Evolutionary conservation across 2,797 vertebrate species (phyloP), one percentile per base, ranked within the genome.

Genomic region (Melanotaenia nigrans): DNA sequence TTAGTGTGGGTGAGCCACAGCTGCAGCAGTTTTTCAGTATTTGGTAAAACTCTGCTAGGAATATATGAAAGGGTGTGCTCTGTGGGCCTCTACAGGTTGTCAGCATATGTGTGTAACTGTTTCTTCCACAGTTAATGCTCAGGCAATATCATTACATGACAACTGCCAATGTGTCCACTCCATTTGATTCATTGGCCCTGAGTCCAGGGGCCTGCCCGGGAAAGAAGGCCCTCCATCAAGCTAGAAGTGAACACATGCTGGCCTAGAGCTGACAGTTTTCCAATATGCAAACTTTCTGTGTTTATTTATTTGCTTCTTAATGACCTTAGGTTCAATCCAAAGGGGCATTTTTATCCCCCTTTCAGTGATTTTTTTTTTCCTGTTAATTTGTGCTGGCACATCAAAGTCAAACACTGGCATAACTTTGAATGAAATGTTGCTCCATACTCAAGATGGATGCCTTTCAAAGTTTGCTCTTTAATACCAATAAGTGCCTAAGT

Each of bases 81-180:
- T 67, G 47, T 77, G 49, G 55, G 61, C 73, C 14, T 56, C n/a
- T 32, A 33, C 60, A 20, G 14, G 55, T 30, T 59, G 75, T 73
- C 38, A 51, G 49, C 75, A 47, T 78, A 45, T 75, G 64, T 66
- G 71, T 68, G 65, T 40, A 68, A 55, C 71, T 78, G 71, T 69
- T 75, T 73, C 66, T 68, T 61, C 80, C 66, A 30, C 32, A 35
- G 82, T 85, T 75, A 67, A 85, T 90, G 87, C 87, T 83, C 71
- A 62, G 78, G 87, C 90, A 90, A 92, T 93, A 92, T 92, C 87
- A 91, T 92, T 92, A 93, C 92, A 93, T 93, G 92, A 93, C 91
- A 94, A 92, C 89, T 93, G 92, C 85, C 91, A 84, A 90, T 90
- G 92, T 79, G 89, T 93, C 90, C 83, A 78, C 77, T 91, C 65